Evolutionary conservation across 2,113 vertebrate genomes (phyloP), one percentile per base, ranked within the genome.

Genomic region (Dissostichus mawsoni): DNA sequence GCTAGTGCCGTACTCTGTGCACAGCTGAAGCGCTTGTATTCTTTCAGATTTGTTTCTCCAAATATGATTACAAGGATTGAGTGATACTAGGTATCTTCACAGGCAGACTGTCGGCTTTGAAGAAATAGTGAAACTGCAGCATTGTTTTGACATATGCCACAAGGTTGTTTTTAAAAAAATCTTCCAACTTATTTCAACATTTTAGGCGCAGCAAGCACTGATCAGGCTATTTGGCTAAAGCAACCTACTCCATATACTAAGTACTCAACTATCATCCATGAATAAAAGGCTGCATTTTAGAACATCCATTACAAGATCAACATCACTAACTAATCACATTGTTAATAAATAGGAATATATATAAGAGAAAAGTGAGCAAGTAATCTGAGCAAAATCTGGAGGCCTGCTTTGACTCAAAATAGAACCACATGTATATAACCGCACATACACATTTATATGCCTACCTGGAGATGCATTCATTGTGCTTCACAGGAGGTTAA

Each of bases 11-110:
- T 59, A 11, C 16, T 63, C 53, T 17, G 14, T 23, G 11, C 53
- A 59, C 78, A 82, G 57, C 50, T 71, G 66, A 45, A 25, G 41
- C 59, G 48, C 25, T 61, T 51, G 57, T 48, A 55, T 50, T 72
- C 33, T 14, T 9, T 13, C 1, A 4, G 4, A 67, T 3, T 23
- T 14, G n/a, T 12, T 57, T 64, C 1, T 36, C 23, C 62, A 48
- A 47, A 12, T 65, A 17, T 70, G 16, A 72, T 17, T 68, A 66
- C 36, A 67, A 50, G 41, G 47, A 68, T 74, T 64, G 1, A 25
- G 25, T 48, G 47, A 80, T 57, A 45, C 18, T 4, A 57, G 44
- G 64, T 45, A 41, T 45, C 70, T 52, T 82, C 44, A 25, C 25
- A 33, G 67, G 61, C n/a, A 33, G 25, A 16, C 3, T 20, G 29